A percentile compares a stretch with the other conserved stretches of the same genome.
Evolutionary conservation across 2,797 vertebrate species (phyloP).

Genomic region (Microhierax caerulescens): DNA sequence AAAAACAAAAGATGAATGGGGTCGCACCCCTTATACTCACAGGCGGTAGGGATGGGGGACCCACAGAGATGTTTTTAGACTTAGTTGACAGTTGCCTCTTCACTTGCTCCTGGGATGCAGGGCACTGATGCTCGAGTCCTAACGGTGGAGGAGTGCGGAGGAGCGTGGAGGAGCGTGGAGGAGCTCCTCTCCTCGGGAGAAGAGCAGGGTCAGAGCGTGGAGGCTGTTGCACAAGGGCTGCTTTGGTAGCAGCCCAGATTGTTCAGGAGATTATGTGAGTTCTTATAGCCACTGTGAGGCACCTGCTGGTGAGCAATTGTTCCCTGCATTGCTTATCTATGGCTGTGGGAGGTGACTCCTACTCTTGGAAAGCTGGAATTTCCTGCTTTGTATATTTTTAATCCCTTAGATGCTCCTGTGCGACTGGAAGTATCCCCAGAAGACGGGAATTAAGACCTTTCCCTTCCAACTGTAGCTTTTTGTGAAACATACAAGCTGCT

Average conservation of each 20-base stretch:
- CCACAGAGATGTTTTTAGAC: not conserved
- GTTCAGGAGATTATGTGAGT: not conserved
- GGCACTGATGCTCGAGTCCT: not conserved
- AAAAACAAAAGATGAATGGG: not conserved
- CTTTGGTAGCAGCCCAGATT: not conserved
- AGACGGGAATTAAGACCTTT: not conserved
- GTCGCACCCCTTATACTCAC: not conserved
- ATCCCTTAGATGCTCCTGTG: not conserved
- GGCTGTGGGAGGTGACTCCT: not conserved
- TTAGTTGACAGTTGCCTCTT: not conserved
- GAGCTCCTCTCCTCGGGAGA: not conserved
- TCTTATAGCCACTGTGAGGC: not conserved
- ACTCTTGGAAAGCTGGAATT: conserved; percentile 37
- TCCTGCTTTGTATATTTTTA: not conserved
- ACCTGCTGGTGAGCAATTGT: not conserved
- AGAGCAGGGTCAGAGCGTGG: not conserved
- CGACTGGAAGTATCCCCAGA: not conserved
- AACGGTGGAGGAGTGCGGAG: not conserved
- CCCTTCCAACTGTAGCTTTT: not conserved
- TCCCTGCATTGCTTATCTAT: not conserved
- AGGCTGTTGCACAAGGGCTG: not conserved
- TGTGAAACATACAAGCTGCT: not conserved
- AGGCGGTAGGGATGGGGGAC: not conserved
- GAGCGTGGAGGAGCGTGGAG: not conserved
- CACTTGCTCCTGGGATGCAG: not conserved